Conservation (phyloP, 1,140 invertebrate species). For the Portunus trituberculatus region DNA sequence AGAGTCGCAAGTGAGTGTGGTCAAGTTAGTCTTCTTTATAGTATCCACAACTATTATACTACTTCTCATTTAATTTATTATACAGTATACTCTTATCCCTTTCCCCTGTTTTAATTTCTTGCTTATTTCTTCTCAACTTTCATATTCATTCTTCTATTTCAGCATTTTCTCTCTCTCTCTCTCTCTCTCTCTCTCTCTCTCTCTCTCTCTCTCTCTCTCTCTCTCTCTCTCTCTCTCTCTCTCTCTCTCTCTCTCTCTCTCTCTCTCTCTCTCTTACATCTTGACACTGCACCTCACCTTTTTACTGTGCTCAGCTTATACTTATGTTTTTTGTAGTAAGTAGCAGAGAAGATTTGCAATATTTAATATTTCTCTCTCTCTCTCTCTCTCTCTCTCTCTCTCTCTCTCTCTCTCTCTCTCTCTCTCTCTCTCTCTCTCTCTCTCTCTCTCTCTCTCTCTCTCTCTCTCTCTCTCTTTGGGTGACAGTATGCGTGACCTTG, state of each 20-base stretch:
- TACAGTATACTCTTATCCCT: not conserved
- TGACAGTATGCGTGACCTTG: constrained; percentile 15
- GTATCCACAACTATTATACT: too few relatives aligned
- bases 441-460: constrained; percentile 7
- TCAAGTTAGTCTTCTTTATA: too few relatives aligned
- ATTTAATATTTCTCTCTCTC: too few relatives aligned
- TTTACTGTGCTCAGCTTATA: too few relatives aligned
- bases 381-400: not conserved
- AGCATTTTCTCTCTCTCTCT: not conserved
- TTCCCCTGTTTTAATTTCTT: not conserved
- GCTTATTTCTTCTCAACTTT: too few relatives aligned
- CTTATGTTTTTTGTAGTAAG: too few relatives aligned
- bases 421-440: not conserved
- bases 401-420: not conserved
- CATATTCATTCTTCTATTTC: not conserved
- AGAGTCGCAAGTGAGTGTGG: constrained; percentile 57
- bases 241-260: too few relatives aligned
- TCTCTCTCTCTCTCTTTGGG: not conserved
- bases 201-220: not conserved
- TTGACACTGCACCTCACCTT: too few relatives aligned
- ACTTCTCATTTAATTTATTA: too few relatives aligned
- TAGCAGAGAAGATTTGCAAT: too few relatives aligned
- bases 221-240: too few relatives aligned
- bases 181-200: not conserved
- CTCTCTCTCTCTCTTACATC: too few relatives aligned